Evolutionary conservation across 2,888 invertebrate genomes (phyloP).

Genomic region (Calliscelio sp.): DNA sequence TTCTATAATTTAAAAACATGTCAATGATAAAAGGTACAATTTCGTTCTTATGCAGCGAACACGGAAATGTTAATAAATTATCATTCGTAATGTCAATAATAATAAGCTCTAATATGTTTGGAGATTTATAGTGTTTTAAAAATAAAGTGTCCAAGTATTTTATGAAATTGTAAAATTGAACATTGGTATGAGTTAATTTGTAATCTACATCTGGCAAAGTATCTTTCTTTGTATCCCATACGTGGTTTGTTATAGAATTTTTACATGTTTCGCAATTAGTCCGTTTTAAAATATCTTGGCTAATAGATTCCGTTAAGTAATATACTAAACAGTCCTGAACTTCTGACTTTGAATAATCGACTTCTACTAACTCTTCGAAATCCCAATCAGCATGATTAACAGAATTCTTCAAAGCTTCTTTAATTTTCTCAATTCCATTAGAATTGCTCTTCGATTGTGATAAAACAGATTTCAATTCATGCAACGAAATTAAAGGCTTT

Average conservation of each 20-base stretch:
- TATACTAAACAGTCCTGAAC: conserved; percentile 63
- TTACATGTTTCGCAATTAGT: conserved; percentile 51
- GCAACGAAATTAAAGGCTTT: conserved; percentile 39
- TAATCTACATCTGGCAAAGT: not conserved
- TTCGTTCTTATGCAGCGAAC: conserved; percentile 19
- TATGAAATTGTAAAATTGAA: conserved; percentile 41
- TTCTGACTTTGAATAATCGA: conserved; percentile 58
- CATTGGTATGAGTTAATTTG: conserved; percentile 38
- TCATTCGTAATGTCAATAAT: conserved; percentile 33
- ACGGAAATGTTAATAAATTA: conserved; percentile 30
- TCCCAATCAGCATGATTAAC: conserved; percentile 58
- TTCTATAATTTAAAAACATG: conserved; percentile 36
- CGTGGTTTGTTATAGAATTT: conserved; percentile 44
- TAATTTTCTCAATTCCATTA: conserved; percentile 23
- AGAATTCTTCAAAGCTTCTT: conserved; percentile 39
- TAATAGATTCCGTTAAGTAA: conserved; percentile 59
- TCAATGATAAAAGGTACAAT: conserved; percentile 34
- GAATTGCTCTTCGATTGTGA: not conserved
- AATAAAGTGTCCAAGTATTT: conserved; percentile 35
- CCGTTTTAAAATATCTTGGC: conserved; percentile 43
- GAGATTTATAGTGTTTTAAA: conserved; percentile 20
- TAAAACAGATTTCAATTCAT: conserved; percentile 38
- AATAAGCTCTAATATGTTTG: conserved; percentile 9
- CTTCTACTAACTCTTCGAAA: conserved; percentile 60
- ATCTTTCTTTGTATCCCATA: conserved; percentile 18